Conservation (phyloP, 2,888 invertebrate species). For the Leptogaster cylindrica region DNA sequence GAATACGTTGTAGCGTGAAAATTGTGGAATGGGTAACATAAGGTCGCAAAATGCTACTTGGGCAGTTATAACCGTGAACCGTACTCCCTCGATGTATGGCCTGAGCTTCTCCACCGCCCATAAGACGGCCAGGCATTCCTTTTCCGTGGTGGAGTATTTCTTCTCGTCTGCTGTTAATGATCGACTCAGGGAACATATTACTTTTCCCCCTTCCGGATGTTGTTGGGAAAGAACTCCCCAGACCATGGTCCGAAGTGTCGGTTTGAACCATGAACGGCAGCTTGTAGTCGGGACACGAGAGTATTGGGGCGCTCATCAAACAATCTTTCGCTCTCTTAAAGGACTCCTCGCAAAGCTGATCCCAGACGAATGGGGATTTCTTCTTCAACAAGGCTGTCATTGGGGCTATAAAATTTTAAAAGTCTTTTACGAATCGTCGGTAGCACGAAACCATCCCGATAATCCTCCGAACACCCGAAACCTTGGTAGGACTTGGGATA, state of each 20-base stretch:
- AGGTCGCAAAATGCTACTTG: too few species aligned
- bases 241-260: constrained; percentile 42
- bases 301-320: too few species aligned
- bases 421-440: constrained; percentile 15
- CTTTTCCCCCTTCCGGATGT: constrained; percentile 39
- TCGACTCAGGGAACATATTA: constrained; percentile 22
- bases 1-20: too few species aligned
- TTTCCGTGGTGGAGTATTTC: too few species aligned
- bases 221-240: constrained; percentile 35
- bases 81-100: too few species aligned
- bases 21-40: too few species aligned
- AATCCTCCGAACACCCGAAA: not conserved
- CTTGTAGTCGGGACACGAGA: constrained; percentile 12
- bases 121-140: too few species aligned
- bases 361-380: constrained; percentile 12
- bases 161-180: too few species aligned
- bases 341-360: not conserved
- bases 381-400: not conserved
- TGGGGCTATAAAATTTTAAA: not conserved
- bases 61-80: too few species aligned
- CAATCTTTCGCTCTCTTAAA: constrained; percentile 9
- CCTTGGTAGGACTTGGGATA: constrained; percentile 20
- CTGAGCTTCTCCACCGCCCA: too few species aligned
- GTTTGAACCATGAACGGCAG: constrained; percentile 35
- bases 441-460: constrained; percentile 28